A percentile compares a stretch with the other conserved stretches of the same genome.
phyloP scores from a whole-genome alignment of 2,797 vertebrate species.

The Craterocephalus amniculus region DNA sequence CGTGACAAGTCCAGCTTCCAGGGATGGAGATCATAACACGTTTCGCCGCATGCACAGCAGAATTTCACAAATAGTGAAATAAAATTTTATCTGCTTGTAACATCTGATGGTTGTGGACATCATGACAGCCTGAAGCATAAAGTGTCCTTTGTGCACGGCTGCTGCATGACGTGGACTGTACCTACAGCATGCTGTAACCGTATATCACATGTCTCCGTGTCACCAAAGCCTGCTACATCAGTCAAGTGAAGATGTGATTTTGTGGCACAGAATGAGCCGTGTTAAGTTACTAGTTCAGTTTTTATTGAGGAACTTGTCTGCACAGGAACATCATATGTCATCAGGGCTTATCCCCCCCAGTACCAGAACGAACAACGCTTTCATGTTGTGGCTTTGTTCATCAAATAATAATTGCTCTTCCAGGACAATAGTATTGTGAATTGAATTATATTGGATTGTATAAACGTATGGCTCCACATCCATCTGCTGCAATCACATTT shows the following conservation, averaged over 20 bases:
- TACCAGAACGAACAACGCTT: not conserved
- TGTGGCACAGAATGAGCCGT: not conserved
- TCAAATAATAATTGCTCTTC: not conserved
- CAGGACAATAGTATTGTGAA: not conserved
- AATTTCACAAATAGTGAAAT: not conserved
- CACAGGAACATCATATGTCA: slow-evolving; percentile 3
- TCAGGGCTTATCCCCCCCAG: not conserved
- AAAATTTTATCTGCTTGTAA: not conserved
- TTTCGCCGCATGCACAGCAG: not conserved
- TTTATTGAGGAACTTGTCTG: not conserved
- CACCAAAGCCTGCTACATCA: not conserved
- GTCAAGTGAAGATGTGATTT: not conserved
- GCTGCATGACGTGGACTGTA: not conserved
- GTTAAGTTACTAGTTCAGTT: not conserved
- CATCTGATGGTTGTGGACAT: not conserved
- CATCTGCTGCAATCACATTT: not conserved
- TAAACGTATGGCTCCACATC: not conserved
- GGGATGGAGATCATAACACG: not conserved
- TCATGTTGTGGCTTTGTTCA: not conserved
- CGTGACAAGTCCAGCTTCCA: not conserved
- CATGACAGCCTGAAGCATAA: no score
- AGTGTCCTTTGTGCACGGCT: not conserved
- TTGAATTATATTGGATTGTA: not conserved
- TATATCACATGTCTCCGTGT: not conserved
- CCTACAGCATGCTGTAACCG: not conserved